phyloP scores from a whole-genome alignment of 1,140 invertebrate species.

The Neodiprion lecontei region DNA sequence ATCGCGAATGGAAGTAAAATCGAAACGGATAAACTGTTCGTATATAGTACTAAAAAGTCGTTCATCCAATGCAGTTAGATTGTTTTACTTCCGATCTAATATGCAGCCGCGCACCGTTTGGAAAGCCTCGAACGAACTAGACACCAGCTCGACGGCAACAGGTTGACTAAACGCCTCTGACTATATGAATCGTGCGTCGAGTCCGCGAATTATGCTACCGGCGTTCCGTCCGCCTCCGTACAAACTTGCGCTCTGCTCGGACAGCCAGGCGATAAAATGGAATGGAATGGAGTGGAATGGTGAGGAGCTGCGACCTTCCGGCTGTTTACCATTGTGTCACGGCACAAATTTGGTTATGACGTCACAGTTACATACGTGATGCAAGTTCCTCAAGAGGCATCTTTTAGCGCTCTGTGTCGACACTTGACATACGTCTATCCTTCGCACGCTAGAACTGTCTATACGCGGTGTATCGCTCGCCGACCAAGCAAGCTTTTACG shows the following conservation, averaged over 20 bases:
- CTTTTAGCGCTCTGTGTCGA: neutral
- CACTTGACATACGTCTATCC: neutral
- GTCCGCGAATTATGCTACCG: constrained; percentile 6
- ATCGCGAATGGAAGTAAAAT: too few relatives aligned
- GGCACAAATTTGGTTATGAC: constrained; percentile 44
- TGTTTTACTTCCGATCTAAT: too few relatives aligned
- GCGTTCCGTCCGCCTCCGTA: neutral
- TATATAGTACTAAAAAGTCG: neutral
- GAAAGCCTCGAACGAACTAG: neutral
- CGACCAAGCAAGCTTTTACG: neutral
- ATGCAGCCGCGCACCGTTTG: too few relatives aligned
- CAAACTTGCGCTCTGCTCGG: neutral
- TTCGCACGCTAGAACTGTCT: too few relatives aligned
- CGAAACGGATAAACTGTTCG: too few relatives aligned
- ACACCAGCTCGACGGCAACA: constrained; percentile 6
- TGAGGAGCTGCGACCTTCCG: constrained; percentile 26
- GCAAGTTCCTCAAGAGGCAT: constrained; percentile 13
- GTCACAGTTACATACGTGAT: constrained; percentile 17
- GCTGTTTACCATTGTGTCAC: constrained; percentile 41
- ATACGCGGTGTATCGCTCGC: neutral
- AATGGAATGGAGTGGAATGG: neutral
- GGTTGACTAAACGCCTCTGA: constrained; percentile 1
- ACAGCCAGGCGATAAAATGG: too few relatives aligned
- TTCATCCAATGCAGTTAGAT: neutral
- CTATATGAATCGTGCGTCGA: neutral